Evolutionary conservation across 2,888 invertebrate genomes (phyloP).

Genomic region (Aspidiotus rigidus): DNA sequence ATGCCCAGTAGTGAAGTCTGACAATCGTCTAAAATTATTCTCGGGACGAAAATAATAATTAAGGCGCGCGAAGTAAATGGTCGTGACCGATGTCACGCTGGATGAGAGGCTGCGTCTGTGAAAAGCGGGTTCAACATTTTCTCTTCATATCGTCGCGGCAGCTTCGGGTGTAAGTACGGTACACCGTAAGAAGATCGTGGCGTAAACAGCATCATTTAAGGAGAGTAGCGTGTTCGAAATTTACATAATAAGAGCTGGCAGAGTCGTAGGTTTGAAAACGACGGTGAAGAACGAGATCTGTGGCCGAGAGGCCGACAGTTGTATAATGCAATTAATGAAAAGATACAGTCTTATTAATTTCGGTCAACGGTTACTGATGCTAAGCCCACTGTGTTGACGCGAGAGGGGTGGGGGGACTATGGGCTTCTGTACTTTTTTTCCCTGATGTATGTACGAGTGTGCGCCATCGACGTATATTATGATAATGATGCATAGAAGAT

Average conservation of each 20-base stretch:
- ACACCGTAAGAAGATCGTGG: too few relatives aligned
- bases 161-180: too few relatives aligned
- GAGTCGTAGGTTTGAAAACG: not conserved
- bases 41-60: too few relatives aligned
- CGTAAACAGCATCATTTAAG: not conserved
- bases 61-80: not conserved
- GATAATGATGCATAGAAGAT: too few relatives aligned
- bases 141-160: too few relatives aligned
- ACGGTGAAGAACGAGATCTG: not conserved
- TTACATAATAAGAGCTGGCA: not conserved
- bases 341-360: not conserved
- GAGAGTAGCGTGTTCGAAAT: not conserved
- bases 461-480: not conserved
- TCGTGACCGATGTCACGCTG: slow-evolving; percentile 3
- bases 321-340: slow-evolving; percentile 4
- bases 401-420: too few relatives aligned
- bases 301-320: not conserved
- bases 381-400: too few relatives aligned
- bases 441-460: not conserved
- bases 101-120: too few relatives aligned
- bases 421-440: not conserved
- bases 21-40: too few relatives aligned
- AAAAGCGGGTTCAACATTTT: too few relatives aligned
- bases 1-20: too few relatives aligned
- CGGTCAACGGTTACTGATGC: not conserved